phyloP scores from a whole-genome alignment of 2,888 invertebrate species.

The Dione vanillae region DNA sequence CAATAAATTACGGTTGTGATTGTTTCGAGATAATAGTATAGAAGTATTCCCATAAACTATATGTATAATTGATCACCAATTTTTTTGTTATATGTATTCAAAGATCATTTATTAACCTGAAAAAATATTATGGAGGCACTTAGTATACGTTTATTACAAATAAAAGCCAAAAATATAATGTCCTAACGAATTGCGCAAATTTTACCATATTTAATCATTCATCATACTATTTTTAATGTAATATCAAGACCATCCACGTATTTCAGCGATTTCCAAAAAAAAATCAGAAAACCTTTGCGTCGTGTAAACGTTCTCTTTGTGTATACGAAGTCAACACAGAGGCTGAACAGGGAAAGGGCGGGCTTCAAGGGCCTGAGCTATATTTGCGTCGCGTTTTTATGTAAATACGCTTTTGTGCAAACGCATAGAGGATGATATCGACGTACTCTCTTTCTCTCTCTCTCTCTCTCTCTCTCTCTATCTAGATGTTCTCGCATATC shows the following conservation, averaged over 20 bases:
- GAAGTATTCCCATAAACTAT: too few relatives aligned
- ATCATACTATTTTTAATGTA: background rate
- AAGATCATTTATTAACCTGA: background rate
- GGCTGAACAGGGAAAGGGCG: constrained; percentile 43
- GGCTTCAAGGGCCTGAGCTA: constrained; percentile 25
- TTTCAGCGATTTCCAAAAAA: background rate
- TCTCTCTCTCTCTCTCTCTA: too few relatives aligned
- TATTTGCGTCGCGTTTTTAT: constrained; percentile 37
- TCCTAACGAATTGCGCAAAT: too few relatives aligned
- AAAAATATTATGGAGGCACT: too few relatives aligned
- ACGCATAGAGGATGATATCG: constrained; percentile 19
- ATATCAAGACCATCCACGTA: background rate
- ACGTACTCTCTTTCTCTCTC: too few relatives aligned
- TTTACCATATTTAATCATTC: too few relatives aligned
- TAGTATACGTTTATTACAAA: too few relatives aligned
- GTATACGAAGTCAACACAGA: constrained; percentile 27
- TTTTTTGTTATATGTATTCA: background rate
- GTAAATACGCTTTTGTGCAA: constrained; percentile 37
- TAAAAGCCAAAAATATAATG: too few relatives aligned
- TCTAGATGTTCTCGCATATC: constrained; percentile 3
- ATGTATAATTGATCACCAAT: too few relatives aligned
- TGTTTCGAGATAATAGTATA: too few relatives aligned
- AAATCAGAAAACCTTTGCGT: background rate
- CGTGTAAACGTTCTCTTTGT: constrained; percentile 9
- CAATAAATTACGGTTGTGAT: too few relatives aligned